Percentiles rank a stretch among this genome's conserved stretches.
phyloP scores from a whole-genome alignment of 2,797 vertebrate species.

The Alca torda region DNA sequence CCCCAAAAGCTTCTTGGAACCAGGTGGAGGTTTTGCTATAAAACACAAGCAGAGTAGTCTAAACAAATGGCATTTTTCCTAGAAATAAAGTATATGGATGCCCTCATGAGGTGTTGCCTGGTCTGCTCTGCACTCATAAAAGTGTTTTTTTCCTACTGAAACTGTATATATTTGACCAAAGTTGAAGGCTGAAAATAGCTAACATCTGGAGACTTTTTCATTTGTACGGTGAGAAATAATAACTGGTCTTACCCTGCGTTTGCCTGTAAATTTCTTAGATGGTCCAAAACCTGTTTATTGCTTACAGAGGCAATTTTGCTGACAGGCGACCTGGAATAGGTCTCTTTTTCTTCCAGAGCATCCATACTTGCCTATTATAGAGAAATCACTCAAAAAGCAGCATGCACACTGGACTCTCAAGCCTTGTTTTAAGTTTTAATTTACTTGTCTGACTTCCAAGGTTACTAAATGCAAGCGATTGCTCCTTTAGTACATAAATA shows the following conservation, averaged over 20 bases:
- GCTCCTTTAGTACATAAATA: conserved; percentile 13
- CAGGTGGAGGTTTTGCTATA: background rate
- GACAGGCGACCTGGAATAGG: background rate
- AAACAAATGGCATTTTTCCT: conserved; percentile 27
- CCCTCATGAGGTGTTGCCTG: conserved; percentile 6
- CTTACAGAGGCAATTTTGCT: conserved; percentile 5
- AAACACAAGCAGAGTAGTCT: background rate
- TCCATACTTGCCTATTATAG: background rate
- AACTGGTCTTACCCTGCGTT: background rate
- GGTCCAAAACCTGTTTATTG: background rate
- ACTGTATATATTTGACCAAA: background rate
- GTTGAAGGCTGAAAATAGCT: background rate
- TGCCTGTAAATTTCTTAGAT: conserved; percentile 14
- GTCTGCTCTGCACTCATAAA: background rate
- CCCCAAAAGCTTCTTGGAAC: background rate
- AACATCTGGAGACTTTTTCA: background rate
- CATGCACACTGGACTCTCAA: background rate
- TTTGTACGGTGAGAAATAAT: conserved; percentile 9
- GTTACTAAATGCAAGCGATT: conserved; percentile 5
- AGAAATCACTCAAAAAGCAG: conserved; percentile 8
- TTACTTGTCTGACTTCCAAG: conserved; percentile 28
- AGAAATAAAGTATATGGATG: conserved; percentile 18
- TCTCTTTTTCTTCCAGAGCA: background rate
- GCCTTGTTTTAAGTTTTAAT: conserved; percentile 42
- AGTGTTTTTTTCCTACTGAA: background rate